Evolutionary conservation across 2,797 vertebrate genomes (phyloP).

Genomic region (Uromys caudimaculatus): DNA sequence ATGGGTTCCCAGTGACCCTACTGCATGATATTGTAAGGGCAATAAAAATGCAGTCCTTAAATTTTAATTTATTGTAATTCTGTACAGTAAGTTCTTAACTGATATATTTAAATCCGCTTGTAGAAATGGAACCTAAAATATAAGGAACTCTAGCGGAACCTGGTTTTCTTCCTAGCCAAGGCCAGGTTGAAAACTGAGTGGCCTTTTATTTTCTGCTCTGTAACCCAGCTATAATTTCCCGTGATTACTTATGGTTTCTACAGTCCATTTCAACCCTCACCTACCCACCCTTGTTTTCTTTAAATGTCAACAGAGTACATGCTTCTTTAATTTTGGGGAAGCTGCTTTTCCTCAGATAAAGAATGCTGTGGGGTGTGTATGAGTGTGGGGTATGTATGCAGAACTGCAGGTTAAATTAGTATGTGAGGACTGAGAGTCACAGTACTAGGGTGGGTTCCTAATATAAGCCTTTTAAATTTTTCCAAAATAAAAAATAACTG

Average conservation of each 20-base stretch:
- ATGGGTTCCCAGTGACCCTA: slow-evolving; percentile 7
- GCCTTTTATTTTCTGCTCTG: slow-evolving; percentile 63
- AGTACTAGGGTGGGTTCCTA: not conserved
- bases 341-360: slow-evolving; percentile 69
- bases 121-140: slow-evolving; percentile 23
- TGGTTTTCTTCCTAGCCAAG: slow-evolving; percentile 66
- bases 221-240: slow-evolving; percentile 73
- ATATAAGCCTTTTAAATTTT: not conserved
- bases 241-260: slow-evolving; percentile 72
- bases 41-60: slow-evolving; percentile 15
- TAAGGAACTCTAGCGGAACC: not conserved
- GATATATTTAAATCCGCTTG: slow-evolving; percentile 29
- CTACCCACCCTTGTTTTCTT: slow-evolving; percentile 64
- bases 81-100: slow-evolving; percentile 30
- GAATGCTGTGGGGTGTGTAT: not conserved
- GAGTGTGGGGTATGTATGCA: not conserved
- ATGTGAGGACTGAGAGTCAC: not conserved
- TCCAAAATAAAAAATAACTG: slow-evolving; percentile 41
- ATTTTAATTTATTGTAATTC: slow-evolving; percentile 56
- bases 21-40: slow-evolving; percentile 13
- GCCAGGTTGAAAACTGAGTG: slow-evolving; percentile 52
- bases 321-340: slow-evolving; percentile 76
- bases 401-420: not conserved
- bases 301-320: slow-evolving; percentile 71
- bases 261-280: slow-evolving; percentile 13